These are phyloP conservation scores for Spea multiplicata DNA, from an alignment of 2,113 vertebrate species.

Conservation along the genomic window DNA sequence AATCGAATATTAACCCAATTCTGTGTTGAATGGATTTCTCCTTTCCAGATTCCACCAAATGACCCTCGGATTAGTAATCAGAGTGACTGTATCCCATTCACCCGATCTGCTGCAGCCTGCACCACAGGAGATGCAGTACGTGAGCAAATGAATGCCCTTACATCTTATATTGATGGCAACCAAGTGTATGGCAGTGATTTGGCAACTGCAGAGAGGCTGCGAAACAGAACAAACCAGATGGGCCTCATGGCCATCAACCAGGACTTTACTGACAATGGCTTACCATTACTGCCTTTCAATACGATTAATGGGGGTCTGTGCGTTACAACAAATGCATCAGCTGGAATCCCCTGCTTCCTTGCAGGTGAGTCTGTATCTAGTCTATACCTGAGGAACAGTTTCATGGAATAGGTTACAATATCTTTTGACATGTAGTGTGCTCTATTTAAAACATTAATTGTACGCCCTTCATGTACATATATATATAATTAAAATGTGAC, in stretches of 20 bases:
- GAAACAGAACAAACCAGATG: slow-evolving; percentile 66
- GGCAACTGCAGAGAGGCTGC: slow-evolving; percentile 60
- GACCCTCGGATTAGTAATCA: slow-evolving; percentile 67
- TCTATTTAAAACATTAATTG: too few species aligned
- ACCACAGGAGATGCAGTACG: slow-evolving; percentile 52
- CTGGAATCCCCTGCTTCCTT: slow-evolving; percentile 59
- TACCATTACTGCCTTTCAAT: slow-evolving; percentile 70
- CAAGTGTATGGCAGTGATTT: slow-evolving; percentile 81
- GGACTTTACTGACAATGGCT: slow-evolving; percentile 63
- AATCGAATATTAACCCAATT: too few species aligned
- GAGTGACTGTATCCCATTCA: slow-evolving; percentile 72
- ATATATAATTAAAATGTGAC: too few species aligned
- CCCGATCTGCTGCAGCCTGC: slow-evolving; percentile 71
- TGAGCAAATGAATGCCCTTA: slow-evolving; percentile 85
- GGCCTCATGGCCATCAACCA: slow-evolving; percentile 76
- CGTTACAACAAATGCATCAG: slow-evolving; percentile 46
- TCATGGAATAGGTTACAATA: too few species aligned
- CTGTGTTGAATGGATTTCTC: too few species aligned
- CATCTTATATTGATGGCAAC: slow-evolving; percentile 80
- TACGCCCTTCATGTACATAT: too few species aligned
- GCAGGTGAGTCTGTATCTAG: slow-evolving; percentile 55
- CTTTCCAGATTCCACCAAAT: slow-evolving; percentile 69
- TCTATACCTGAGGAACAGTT: too few species aligned
- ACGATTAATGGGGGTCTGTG: slow-evolving; percentile 53
- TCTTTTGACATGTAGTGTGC: too few species aligned